Base-by-base conservation (phyloP, 2,113 vertebrate genomes). In the Jaculus jaculus region DNA sequence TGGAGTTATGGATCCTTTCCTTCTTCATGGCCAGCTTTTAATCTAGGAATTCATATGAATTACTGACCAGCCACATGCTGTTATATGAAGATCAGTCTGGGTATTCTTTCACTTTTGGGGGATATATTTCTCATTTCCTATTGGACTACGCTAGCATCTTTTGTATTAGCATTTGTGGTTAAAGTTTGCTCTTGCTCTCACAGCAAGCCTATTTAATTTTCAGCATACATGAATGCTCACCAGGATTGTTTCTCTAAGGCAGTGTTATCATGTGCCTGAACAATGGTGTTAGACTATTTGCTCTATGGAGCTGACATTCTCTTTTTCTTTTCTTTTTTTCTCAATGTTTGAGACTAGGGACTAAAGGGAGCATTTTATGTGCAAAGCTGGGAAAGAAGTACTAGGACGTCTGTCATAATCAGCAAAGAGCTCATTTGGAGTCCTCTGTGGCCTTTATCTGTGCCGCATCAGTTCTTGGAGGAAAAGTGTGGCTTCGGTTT, bases 241-340 rank as follows among this genome's bases (percentile, higher is more conserved):
- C 72, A 15, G 42, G 81, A 96, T n/a, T 93, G 71, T 96, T 85
- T 94, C 91, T 96, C 87, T 93, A 81, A 92, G 93, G 86, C 79
- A 86, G 51, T 47, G 26, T 71, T 94, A 82, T 83, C 88, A 96
- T 96, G 84, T 89, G 89, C 51, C 92, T 84, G 32, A 92, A 79
- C 96, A 97, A 95, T 91, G 16, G n/a, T 16, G 85, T 13, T 81
- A 61, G 11, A 66, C 24, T 26, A 83, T 71, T 85, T 87, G 47
- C 93, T 97, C 54, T 1, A 73, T 54, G 80, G 82, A 89, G n/a
- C 12, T 37, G 24, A 47, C 7, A 26, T 63, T 28, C n/a, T 42
- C 28, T 30, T 72, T 71, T 37, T 65, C 42, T 30, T 34, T 4
- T 28, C 3, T 16, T 94, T 16, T 94, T 96, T 96, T 73, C 39